These are phyloP conservation scores for Pogonus chalceus DNA, from an alignment of 1,140 invertebrate genomes.

Conservation along the genomic window DNA sequence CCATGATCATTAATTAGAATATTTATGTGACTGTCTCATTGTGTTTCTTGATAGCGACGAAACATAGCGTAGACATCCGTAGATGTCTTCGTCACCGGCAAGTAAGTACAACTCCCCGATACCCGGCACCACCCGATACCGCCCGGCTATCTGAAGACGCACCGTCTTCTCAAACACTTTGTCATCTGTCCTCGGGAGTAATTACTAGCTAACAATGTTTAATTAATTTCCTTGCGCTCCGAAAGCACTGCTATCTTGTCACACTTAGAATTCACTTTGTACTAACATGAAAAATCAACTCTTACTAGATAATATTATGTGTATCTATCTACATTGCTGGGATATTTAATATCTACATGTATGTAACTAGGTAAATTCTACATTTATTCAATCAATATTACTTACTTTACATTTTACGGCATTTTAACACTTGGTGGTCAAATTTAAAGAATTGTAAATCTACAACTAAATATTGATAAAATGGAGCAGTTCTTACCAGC, in stretches of 20 bases:
- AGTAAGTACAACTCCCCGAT: neutral
- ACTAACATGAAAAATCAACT: too few relatives aligned
- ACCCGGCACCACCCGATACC: neutral
- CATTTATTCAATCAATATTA: too few relatives aligned
- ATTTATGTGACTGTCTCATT: neutral
- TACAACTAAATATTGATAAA: too few relatives aligned
- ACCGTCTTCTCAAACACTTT: neutral
- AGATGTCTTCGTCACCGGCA: neutral
- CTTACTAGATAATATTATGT: too few relatives aligned
- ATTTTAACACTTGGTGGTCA: too few relatives aligned
- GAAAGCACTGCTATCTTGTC: conserved; percentile 7
- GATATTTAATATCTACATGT: too few relatives aligned
- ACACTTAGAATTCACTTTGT: too few relatives aligned
- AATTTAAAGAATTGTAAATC: too few relatives aligned
- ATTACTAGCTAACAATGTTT: conserved; percentile 15
- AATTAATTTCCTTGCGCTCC: conserved; percentile 12
- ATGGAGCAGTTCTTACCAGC: too few relatives aligned
- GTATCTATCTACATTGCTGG: too few relatives aligned
- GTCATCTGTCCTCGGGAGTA: conserved; percentile 7
- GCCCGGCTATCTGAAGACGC: neutral
- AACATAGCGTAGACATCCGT: neutral
- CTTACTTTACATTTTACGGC: too few relatives aligned
- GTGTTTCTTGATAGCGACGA: neutral
- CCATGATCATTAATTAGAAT: neutral
- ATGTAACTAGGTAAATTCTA: too few relatives aligned